These are phyloP conservation scores for Cliona cf. orientalis DNA, from an alignment of 37 sponge, comb jelly and placozoan species.

Conservation along the genomic window DNA sequence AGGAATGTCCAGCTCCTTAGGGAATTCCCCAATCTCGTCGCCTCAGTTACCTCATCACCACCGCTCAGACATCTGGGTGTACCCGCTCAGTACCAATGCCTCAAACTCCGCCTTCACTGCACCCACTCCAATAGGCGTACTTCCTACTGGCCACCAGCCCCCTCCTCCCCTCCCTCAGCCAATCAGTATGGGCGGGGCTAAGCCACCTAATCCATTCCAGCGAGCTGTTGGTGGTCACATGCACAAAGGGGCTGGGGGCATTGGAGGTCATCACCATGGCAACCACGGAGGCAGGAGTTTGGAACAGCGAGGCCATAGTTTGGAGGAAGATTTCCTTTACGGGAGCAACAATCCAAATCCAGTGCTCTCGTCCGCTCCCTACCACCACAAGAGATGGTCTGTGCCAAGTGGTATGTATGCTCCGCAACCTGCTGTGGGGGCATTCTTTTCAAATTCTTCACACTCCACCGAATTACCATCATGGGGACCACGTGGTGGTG, in stretches of 20 bases:
- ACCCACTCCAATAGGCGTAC: too few species aligned
- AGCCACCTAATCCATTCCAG: too few species aligned
- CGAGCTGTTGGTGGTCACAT: not conserved
- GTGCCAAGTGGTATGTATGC: conserved; percentile 19
- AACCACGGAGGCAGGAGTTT: not conserved
- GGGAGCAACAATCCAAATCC: not conserved
- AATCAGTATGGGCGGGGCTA: too few species aligned
- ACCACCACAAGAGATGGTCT: conserved; percentile 59
- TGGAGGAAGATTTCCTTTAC: not conserved
- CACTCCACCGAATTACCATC: not conserved
- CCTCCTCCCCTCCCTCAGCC: too few species aligned
- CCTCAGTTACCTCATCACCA: conserved; percentile 2
- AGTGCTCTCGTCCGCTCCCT: too few species aligned
- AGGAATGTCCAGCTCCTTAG: conserved; percentile 2
- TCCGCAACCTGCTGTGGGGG: not conserved
- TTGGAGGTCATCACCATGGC: too few species aligned
- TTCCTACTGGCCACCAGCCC: too few species aligned
- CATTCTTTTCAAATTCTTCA: not conserved
- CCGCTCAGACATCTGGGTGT: conserved; percentile 3
- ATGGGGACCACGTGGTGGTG: not conserved
- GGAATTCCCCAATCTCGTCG: conserved; percentile 12
- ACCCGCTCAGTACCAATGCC: too few species aligned
- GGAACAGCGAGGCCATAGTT: not conserved
- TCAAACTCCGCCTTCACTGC: too few species aligned
- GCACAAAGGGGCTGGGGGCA: not conserved